Evolutionary conservation across 2,797 vertebrate genomes (phyloP).

Genomic region (Intellagama lesueurii): DNA sequence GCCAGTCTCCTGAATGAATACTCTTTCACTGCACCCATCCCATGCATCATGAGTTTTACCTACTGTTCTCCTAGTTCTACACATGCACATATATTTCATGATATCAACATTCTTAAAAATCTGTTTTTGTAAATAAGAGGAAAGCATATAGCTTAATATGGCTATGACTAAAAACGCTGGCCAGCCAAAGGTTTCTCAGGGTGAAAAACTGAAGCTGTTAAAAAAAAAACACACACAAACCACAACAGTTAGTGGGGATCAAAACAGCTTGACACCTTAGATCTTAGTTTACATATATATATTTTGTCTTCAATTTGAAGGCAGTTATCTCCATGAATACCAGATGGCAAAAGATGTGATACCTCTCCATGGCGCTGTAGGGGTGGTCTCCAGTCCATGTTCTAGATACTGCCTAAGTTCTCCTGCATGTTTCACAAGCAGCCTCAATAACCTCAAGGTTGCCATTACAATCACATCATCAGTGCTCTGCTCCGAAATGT

Average conservation of each 20-base stretch:
- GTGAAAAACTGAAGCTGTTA: background rate
- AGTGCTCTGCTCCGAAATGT: slow-evolving; percentile 90
- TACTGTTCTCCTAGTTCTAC: too few relatives aligned
- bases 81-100: too few relatives aligned
- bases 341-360: slow-evolving; percentile 9
- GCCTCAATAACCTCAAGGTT: slow-evolving; percentile 89
- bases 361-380: slow-evolving; percentile 98
- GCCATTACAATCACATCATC: slow-evolving; percentile 99
- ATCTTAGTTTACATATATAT: background rate
- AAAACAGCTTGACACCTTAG: background rate
- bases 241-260: background rate
- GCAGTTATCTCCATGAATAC: background rate
- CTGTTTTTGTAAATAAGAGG: too few relatives aligned
- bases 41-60: too few relatives aligned
- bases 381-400: slow-evolving; percentile 93
- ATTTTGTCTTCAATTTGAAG: background rate
- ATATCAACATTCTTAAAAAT: too few relatives aligned
- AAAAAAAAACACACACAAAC: background rate
- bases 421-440: slow-evolving; percentile 96
- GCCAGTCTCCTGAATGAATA: background rate
- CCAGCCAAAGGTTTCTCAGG: background rate
- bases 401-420: slow-evolving; percentile 95
- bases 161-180: too few relatives aligned
- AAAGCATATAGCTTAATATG: too few relatives aligned
- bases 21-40: background rate